phyloP scores from a whole-genome alignment of 2,888 invertebrate species.

The Argynnis bischoffii region DNA sequence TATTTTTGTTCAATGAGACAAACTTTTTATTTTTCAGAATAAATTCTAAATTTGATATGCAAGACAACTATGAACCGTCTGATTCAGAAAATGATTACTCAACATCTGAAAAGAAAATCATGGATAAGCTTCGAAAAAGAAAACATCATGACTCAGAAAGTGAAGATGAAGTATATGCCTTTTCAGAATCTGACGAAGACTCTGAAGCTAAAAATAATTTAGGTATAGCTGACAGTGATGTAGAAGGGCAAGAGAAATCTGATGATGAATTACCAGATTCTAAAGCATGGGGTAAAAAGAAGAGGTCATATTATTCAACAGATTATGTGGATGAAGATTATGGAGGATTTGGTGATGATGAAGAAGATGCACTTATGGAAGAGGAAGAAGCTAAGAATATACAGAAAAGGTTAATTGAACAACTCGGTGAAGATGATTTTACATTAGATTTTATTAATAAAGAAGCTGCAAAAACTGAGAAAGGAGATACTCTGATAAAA shows the following conservation, averaged over 20 bases:
- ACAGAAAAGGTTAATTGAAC: constrained; percentile 88
- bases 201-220: constrained; percentile 74
- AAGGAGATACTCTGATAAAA: constrained; percentile 84
- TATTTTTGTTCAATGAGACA: neutral
- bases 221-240: constrained; percentile 86
- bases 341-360: constrained; percentile 85
- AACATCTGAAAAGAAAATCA: constrained; percentile 83
- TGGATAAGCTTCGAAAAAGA: constrained; percentile 83
- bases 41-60: constrained; percentile 64
- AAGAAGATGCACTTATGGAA: constrained; percentile 88
- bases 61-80: constrained; percentile 84
- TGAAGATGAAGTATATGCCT: constrained; percentile 85
- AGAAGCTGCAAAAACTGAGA: constrained; percentile 63
- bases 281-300: constrained; percentile 94
- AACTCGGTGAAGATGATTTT: constrained; percentile 91
- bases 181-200: constrained; percentile 77
- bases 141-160: constrained; percentile 79
- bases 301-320: constrained; percentile 90
- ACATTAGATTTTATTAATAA: constrained; percentile 81
- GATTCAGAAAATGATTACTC: constrained; percentile 89
- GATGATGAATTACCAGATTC: constrained; percentile 89
- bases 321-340: constrained; percentile 95
- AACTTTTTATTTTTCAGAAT: constrained; percentile 57
- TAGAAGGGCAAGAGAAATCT: constrained; percentile 87
- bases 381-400: constrained; percentile 92